Evolutionary conservation across 1,140 invertebrate genomes (phyloP).

Genomic region (Leptinotarsa lineolata): DNA sequence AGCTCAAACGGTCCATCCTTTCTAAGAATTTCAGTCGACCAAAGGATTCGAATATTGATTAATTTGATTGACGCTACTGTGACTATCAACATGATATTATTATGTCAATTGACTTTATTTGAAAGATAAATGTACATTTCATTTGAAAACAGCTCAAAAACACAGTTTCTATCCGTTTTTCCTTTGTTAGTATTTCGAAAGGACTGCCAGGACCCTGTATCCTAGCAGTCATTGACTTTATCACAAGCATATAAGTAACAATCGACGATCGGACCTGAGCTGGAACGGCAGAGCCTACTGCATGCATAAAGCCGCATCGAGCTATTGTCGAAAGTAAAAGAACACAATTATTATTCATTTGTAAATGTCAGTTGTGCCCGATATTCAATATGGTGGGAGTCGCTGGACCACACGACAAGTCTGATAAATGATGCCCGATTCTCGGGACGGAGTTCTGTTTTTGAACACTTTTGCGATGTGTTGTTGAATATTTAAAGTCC

Average conservation of each 20-base stretch:
- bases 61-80: too few species aligned
- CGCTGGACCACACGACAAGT: conserved; percentile 49
- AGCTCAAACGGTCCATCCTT: too few species aligned
- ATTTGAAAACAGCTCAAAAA: too few species aligned
- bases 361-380: conserved; percentile 52
- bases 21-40: too few species aligned
- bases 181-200: neutral
- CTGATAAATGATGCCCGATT: conserved; percentile 53
- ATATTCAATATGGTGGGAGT: conserved; percentile 54
- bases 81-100: too few species aligned
- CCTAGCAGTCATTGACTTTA: neutral
- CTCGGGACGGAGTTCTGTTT: conserved; percentile 47
- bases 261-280: conserved; percentile 29
- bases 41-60: too few species aligned
- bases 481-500: conserved; percentile 34
- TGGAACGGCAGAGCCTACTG: conserved; percentile 23
- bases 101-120: too few species aligned
- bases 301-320: conserved; percentile 35
- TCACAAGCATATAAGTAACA: conserved; percentile 19
- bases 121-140: too few species aligned
- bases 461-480: conserved; percentile 38
- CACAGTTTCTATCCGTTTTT: neutral
- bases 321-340: conserved; percentile 52
- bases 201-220: neutral
- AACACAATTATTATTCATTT: conserved; percentile 55